Conservation (phyloP, 2,888 invertebrate species). For the Lymantria monacha region DNA sequence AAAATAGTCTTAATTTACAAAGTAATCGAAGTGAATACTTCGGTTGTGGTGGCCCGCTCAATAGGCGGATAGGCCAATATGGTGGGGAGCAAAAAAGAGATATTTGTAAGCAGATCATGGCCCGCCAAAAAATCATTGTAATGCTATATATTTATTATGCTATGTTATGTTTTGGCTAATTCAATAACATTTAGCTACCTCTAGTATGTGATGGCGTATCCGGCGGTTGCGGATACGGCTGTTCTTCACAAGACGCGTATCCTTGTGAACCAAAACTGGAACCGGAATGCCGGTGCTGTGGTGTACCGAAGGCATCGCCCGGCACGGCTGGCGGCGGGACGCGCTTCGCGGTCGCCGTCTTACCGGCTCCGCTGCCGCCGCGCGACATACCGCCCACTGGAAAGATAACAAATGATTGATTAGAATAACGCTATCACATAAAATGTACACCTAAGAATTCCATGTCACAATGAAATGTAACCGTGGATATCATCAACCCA, state of each 20-base stretch:
- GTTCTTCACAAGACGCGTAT: conserved; percentile 89
- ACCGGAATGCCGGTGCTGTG: conserved; percentile 88
- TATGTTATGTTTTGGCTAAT: no score
- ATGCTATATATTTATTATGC: no score
- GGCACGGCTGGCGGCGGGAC: conserved; percentile 95
- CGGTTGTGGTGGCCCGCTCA: no score
- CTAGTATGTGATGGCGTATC: conserved; percentile 83
- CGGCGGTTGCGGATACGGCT: conserved; percentile 84
- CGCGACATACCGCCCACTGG: conserved; percentile 95
- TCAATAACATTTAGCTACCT: conserved; percentile 44
- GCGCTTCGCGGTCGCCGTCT: conserved; percentile 93
- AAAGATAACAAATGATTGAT: conserved; percentile 48
- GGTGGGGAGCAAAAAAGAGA: no score
- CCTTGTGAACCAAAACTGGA: conserved; percentile 90
- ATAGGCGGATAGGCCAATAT: no score
- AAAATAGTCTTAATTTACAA: no score
- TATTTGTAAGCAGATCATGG: no score
- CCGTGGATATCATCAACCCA: neutral
- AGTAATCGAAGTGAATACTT: no score
- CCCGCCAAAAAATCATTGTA: no score
- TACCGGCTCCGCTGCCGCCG: conserved; percentile 86
- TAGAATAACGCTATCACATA: neutral
- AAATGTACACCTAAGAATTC: neutral
- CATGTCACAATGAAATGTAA: neutral
- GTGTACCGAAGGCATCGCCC: conserved; percentile 85